phyloP scores from a whole-genome alignment of 2,113 vertebrate genomes.

The Datnioides undecimradiatus region DNA sequence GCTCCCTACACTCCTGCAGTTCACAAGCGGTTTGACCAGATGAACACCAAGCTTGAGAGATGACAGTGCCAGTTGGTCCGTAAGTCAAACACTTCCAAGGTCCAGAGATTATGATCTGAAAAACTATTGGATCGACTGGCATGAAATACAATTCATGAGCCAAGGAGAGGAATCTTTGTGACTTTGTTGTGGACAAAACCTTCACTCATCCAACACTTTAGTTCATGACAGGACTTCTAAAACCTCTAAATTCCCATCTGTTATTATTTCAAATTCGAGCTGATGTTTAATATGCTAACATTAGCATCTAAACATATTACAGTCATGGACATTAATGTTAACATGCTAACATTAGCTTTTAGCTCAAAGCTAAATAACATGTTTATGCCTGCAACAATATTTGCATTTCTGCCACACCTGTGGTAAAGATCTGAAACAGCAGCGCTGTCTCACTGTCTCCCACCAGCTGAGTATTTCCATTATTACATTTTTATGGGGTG shows the following conservation, averaged over 20 bases:
- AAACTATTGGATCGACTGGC: not conserved
- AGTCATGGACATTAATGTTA: not conserved
- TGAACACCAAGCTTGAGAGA: not conserved
- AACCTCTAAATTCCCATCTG: not conserved
- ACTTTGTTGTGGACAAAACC: not conserved
- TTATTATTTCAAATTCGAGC: not conserved
- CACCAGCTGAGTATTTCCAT: not conserved
- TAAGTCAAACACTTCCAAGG: conserved; percentile 11
- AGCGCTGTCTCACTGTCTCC: not conserved
- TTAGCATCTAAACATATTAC: too few relatives aligned
- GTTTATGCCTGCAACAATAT: not conserved
- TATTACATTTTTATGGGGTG: not conserved
- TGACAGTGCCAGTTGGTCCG: not conserved
- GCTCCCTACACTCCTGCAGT: too few relatives aligned
- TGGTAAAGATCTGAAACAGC: not conserved
- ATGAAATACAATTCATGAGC: not conserved
- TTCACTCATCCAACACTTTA: too few relatives aligned
- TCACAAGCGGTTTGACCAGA: too few relatives aligned
- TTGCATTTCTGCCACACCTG: not conserved
- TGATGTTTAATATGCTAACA: conserved; percentile 2
- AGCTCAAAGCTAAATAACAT: not conserved
- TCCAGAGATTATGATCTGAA: not conserved
- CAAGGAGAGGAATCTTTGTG: not conserved
- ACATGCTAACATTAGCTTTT: not conserved
- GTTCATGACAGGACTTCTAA: not conserved